These are phyloP conservation scores for Sitobion miscanthi DNA, from an alignment of 1,140 invertebrate species.

Conservation along the genomic window DNA sequence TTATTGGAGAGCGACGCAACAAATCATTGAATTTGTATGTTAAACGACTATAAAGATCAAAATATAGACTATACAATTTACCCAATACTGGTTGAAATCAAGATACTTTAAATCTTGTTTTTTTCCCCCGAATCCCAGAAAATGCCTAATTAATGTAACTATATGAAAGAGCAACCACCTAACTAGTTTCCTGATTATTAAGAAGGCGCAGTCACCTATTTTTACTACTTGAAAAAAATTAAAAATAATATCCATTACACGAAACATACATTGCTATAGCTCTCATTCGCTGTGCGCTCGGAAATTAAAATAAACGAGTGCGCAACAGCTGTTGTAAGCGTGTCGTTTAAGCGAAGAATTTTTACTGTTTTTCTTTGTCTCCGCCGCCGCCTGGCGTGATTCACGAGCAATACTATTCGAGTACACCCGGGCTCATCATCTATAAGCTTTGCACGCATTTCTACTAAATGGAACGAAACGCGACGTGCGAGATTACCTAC, in stretches of 20 bases:
- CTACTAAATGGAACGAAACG: neutral
- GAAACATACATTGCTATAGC: neutral
- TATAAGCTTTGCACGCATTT: neutral
- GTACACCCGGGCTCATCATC: neutral
- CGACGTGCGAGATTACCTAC: neutral
- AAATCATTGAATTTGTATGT: neutral
- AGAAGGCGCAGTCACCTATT: neutral
- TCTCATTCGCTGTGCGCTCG: neutral
- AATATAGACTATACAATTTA: neutral
- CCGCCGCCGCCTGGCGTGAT: neutral
- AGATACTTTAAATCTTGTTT: neutral
- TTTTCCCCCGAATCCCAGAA: neutral
- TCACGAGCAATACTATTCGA: neutral
- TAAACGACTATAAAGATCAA: neutral
- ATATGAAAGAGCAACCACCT: neutral
- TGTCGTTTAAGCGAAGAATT: conserved; percentile 12
- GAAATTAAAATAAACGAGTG: neutral
- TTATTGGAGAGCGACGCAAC: neutral
- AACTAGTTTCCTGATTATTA: neutral
- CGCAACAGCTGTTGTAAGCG: conserved; percentile 4
- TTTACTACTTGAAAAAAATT: neutral
- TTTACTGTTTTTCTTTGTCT: conserved; percentile 5
- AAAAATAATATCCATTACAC: neutral
- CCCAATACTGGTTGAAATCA: neutral
- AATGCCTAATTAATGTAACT: neutral